Percentiles rank a stretch among this genome's conserved stretches.
Evolutionary conservation across 1,140 invertebrate species (phyloP).

Genomic region (Drosophila arawakana): DNA sequence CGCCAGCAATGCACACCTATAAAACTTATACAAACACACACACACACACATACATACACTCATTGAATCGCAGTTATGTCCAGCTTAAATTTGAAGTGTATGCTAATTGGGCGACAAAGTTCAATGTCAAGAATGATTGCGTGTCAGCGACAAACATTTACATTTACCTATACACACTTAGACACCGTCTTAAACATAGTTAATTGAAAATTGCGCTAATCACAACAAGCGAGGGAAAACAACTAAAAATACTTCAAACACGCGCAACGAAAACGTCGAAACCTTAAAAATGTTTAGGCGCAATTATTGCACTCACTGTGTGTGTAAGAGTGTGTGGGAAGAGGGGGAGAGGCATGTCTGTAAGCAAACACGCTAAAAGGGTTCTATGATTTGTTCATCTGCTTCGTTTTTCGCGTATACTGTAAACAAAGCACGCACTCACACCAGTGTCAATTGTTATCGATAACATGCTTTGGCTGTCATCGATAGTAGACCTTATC

Average conservation of each 20-base stretch:
- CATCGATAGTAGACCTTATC: slow-evolving; percentile 24
- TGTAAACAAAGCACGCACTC: slow-evolving; percentile 12
- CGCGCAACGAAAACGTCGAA: slow-evolving; percentile 46
- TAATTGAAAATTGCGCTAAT: slow-evolving; percentile 59
- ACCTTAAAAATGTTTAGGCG: slow-evolving; percentile 67
- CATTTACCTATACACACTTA: slow-evolving; percentile 2
- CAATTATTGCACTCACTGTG: slow-evolving; percentile 54
- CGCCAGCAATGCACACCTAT: not conserved
- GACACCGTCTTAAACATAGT: slow-evolving; percentile 27
- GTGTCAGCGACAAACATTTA: slow-evolving; percentile 52
- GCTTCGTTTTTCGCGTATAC: slow-evolving; percentile 11
- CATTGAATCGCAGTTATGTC: slow-evolving; percentile 3
- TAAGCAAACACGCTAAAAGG: slow-evolving; percentile 17
- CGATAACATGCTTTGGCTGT: slow-evolving; percentile 11
- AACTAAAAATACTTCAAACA: slow-evolving; percentile 77
- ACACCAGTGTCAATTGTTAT: slow-evolving; percentile 31
- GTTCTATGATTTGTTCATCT: slow-evolving; percentile 32
- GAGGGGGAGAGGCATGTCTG: not conserved
- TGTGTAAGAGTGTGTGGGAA: not conserved
- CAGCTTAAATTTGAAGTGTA: slow-evolving; percentile 1
- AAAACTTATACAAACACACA: not conserved
- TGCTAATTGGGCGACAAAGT: slow-evolving; percentile 40
- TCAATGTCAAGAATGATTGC: slow-evolving; percentile 59
- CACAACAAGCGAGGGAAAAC: slow-evolving; percentile 31
- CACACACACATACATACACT: not conserved